Evolutionary conservation across 2,113 vertebrate genomes (phyloP).

Genomic region (Pavo muticus): DNA sequence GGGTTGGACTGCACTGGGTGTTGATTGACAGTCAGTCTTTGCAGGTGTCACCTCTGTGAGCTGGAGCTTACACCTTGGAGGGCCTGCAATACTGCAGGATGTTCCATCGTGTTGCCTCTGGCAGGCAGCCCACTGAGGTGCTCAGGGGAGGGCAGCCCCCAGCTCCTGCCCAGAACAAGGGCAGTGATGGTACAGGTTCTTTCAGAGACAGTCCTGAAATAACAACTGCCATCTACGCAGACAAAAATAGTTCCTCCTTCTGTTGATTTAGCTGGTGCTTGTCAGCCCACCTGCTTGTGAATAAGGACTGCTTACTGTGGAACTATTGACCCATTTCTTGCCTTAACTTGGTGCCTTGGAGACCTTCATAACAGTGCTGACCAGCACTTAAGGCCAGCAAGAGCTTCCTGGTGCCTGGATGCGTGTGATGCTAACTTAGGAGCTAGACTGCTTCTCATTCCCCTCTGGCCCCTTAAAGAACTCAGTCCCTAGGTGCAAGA

Average conservation of each 20-base stretch:
- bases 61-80: neutral
- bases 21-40: neutral
- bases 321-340: neutral
- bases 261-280: neutral
- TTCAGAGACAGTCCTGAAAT: neutral
- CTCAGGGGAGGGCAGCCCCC: neutral
- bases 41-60: neutral
- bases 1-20: neutral
- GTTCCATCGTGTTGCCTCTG: neutral
- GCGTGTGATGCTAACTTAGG: rapidly evolving
- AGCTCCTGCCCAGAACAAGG: neutral
- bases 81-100: neutral
- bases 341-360: neutral
- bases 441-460: neutral
- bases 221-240: rapidly evolving
- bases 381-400: neutral
- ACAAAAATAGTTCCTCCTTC: neutral
- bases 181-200: neutral
- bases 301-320: neutral
- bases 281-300: neutral
- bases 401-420: neutral
- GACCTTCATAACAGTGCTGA: rapidly evolving
- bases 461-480: neutral
- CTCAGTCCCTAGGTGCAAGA: rapidly evolving
- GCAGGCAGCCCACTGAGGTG: neutral